Base-by-base conservation (phyloP, 2,113 vertebrate genomes). In the Apaloderma vittatum region DNA sequence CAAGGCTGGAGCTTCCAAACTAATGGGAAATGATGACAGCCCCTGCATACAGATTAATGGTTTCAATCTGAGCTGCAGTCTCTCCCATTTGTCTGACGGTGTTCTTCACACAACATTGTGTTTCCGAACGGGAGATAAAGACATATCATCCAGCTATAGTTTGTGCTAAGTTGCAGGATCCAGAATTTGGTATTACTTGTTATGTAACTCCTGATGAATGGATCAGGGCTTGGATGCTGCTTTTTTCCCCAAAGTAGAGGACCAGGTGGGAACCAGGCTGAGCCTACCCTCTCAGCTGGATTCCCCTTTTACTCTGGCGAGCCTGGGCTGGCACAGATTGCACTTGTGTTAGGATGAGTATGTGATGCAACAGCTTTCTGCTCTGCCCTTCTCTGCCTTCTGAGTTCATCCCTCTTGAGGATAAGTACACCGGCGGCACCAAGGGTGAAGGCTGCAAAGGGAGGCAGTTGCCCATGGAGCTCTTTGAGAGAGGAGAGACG, bases 1-100 rank as follows among this genome's bases (percentile, higher is more conserved):
- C 83, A 93, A n/a, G 62, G 26, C 88, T 86, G 78, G 43, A 85
- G 76, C 77, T 77, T 37, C 81, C 86, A 80, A 65, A 52, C 66
- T 48, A 16, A 87, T 89, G 94, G 86, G 55, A 61, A 85, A 49
- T 13, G 66, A 54, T 77, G 92, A 48, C 70, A 76, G 30, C 24
- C 15, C 49, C 54, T 77, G 72, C 67, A 87, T 45, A 9, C 21
- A 92, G 16, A 88, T 36, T 9, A 26, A 67, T 55, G 29, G 58
- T 26, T 82, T 67, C 51, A 37, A 37, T 67, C 43, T 40, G 54
- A 90, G 58, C 80, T 76, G n/a, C 59, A 55, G 46, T 11, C 49
- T 43, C 26, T 30, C 77, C 67, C 34, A 4, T 71, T 43, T 40
- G 30, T 67, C 73, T 72, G 82, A 48, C 45, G 19, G 46, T 26